Percentiles rank a stretch among this genome's conserved stretches.
phyloP scores from a whole-genome alignment of 2,113 vertebrate species.

The Oxygymnocypris stewartii region DNA sequence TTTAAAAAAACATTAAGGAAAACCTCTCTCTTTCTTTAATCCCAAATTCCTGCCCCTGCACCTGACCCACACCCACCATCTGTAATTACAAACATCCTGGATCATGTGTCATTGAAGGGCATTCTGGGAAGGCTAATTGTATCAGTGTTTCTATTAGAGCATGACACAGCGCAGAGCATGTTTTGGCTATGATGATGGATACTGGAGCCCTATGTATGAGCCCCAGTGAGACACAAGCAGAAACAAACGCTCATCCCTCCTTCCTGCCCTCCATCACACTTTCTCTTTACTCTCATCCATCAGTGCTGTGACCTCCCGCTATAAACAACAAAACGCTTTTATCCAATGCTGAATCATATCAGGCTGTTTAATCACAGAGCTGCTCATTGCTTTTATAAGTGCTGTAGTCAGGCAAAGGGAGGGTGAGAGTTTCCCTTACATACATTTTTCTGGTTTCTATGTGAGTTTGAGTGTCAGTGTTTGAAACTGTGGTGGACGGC shows the following conservation, averaged over 20 bases:
- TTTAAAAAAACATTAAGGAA: neutral
- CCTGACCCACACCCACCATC: slow-evolving; percentile 29
- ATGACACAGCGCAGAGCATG: slow-evolving; percentile 2
- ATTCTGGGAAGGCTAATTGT: slow-evolving; percentile 38
- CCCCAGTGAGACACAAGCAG: slow-evolving; percentile 8
- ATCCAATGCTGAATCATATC: slow-evolving; percentile 36
- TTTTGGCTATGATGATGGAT: slow-evolving; percentile 8
- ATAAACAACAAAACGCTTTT: slow-evolving; percentile 25
- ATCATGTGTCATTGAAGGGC: slow-evolving; percentile 47
- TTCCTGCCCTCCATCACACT: neutral
- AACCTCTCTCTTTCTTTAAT: slow-evolving; percentile 30
- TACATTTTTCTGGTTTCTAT: slow-evolving; percentile 11
- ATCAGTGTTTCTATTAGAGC: slow-evolving; percentile 28
- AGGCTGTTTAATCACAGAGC: slow-evolving; percentile 26
- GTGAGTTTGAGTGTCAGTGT: slow-evolving; percentile 4
- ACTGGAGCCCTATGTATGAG: neutral
- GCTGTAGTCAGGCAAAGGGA: slow-evolving; percentile 3
- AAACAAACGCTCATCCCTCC: neutral
- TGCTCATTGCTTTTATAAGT: slow-evolving; percentile 28
- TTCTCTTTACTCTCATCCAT: slow-evolving; percentile 11
- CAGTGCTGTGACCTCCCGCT: slow-evolving; percentile 4
- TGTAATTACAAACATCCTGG: slow-evolving; percentile 32
- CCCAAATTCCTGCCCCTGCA: slow-evolving; percentile 45
- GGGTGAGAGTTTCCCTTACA: neutral
- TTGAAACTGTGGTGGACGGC: neutral